Base-by-base conservation (phyloP, 30 jellyfish, hydroid and myxozoan genomes). In the Nemopilema nomurai region DNA sequence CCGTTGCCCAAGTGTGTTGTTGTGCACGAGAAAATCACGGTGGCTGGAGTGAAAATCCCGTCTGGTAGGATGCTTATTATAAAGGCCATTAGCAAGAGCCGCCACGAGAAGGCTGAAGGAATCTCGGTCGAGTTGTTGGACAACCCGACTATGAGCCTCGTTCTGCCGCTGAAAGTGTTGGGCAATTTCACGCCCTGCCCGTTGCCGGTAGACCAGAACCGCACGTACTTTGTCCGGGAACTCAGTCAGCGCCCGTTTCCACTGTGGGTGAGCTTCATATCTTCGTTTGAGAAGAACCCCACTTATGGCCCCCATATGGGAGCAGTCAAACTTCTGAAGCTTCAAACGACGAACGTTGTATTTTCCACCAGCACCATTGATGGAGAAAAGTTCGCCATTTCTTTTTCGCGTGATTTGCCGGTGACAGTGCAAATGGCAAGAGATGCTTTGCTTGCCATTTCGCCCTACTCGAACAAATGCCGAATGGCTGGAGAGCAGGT, bases 351-450 rank as follows among this genome's bases (percentile, higher is more conserved):
- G 17, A 63, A 87, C 76, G 82, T 89, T 18, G 90, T 92, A 20
- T 83, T 67, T 30, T 91, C 98, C 8, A 86, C 98, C 20, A 66
- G 95, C 18, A 85, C 68, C 23, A 77, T 87, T 18, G 97, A 82
- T 16, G 95, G 96, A 8, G 74, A 50, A 19, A 87, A 94, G 79
- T 83, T 80, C 41, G 96, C 98, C 9, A 86, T 92, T 69, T 78
- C 96, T 7, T 92, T 92, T 50, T 87, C 98, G 49, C 91, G 94
- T 49, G 95, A 88, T 28, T 73, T 92, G 57, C 98, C 98, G 0
- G 91, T 92, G 53, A 92, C 97, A 0, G 77, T 92, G 20, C 89
- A 86, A 50, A 85, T 87, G 28, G 93, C 98, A 57, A 63, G 84
- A 27, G 96, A 94, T 62, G 41, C 69, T 76, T 30, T 80, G 28